Base-by-base conservation (phyloP, 2,888 invertebrate species). In the Mycalesis mineus region DNA sequence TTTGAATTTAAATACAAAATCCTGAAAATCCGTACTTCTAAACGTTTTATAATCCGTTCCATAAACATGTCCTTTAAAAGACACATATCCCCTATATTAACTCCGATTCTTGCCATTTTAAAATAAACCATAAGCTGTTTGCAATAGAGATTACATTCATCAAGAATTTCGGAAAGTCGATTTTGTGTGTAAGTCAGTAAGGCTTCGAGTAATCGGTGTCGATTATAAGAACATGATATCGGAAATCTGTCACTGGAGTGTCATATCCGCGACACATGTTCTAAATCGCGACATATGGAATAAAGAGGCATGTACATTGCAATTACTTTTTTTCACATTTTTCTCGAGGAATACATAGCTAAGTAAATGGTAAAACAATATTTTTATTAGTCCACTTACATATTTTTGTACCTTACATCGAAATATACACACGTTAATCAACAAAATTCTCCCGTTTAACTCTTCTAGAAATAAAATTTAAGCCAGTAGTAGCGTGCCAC, bases 201-300 rank as follows among this genome's bases (percentile, higher is more conserved):
- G 85, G 84, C 78, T 86, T 84, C 84, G 62, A 75, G 79, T 81
- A 85, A 86, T 84, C 84, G 81, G 73, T 74, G 77, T 73, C 82
- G 79, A 82, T 84, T 82, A 84, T 81, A 67, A 71, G 75, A 80
- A 81, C 75, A 68, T 74, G 81, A 78, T 87, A 87, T 88, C 84
- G 88, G 88, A 87, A 88, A 88, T 88, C 82, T 87, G 87, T 84
- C 83, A 74, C 69, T 65, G 65, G 66, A 70, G 74, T 66, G 68
- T 73, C 75, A 70, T 73, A 77, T 84, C 82, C 85, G 82, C 79
- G 76, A 80, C 88, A 88, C 87, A 69, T 85, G 88, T 78, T 82
- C 76, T 76, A 80, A 82, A 78, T 78, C 51, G 53, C 58, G 57
- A 55, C 55, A 61, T 50, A 51, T 29, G 33, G 39, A 17, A 41